phyloP scores from a whole-genome alignment of 1,140 invertebrate species.

The Zophobas morio region DNA sequence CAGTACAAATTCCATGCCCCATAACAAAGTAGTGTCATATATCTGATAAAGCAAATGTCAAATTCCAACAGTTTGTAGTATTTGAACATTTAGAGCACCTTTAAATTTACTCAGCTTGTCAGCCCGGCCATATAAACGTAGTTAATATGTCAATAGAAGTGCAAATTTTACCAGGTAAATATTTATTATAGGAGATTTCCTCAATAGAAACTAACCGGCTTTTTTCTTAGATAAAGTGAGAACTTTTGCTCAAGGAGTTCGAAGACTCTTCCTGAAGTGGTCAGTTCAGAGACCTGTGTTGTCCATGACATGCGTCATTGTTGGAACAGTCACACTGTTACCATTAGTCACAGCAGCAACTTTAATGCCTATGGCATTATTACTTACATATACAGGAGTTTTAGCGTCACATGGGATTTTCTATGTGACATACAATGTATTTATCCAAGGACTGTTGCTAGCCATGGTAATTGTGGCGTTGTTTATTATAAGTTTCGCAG shows the following conservation, averaged over 20 bases:
- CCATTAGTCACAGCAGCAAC: conserved; percentile 29
- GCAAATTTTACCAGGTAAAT: conserved; percentile 22
- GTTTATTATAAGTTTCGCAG: conserved; percentile 5
- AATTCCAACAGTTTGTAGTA: no score
- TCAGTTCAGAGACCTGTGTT: conserved; percentile 29
- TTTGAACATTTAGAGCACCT: no score
- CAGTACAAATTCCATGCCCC: no score
- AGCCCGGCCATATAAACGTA: no score
- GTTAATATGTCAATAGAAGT: conserved; percentile 14
- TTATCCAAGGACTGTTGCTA: conserved; percentile 27
- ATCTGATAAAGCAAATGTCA: no score
- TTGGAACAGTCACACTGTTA: conserved; percentile 11
- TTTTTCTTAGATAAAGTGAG: conserved; percentile 26
- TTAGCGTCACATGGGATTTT: conserved; percentile 38
- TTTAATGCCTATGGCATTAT: conserved; percentile 30
- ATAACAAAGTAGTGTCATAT: no score
- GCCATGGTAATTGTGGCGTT: conserved; percentile 32
- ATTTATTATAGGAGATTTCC: not conserved
- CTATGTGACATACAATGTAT: conserved; percentile 26
- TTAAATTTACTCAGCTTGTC: no score
- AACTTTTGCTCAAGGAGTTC: conserved; percentile 3
- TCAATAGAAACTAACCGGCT: not conserved
- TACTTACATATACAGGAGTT: conserved; percentile 30
- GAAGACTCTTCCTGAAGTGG: conserved; percentile 36
- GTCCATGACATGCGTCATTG: conserved; percentile 29